Evolutionary conservation across 2,113 vertebrate species (phyloP), one percentile per base, ranked within the genome.

Genomic region (Pituophis catenifer): DNA sequence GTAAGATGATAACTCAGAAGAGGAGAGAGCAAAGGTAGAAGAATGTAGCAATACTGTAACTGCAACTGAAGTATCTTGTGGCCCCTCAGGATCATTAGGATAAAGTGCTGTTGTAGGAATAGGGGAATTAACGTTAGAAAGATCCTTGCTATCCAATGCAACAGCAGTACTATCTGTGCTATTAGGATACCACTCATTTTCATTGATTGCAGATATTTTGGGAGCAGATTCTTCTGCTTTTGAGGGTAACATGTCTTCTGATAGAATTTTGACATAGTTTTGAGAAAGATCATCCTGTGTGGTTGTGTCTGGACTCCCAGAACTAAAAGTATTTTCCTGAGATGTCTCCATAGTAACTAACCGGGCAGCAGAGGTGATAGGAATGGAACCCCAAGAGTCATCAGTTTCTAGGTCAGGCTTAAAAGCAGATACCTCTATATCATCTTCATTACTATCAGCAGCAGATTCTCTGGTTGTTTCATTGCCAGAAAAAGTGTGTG

Each of bases 11-110:
- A 95, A 97, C 96, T 98, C 98, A 75, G 97, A 96, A 23, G 97
- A 97, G 75, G 98, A 97, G 95, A 96, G 96, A 90, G 97, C 95
- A 95, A 98, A 96, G 62, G 98, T 97, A 90, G 97, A 96, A 94
- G 96, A 97, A 94, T 91, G 94, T 85, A 96, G 96, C 94, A 96
- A 97, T 92, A 97, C 97, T 95, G 95, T 52, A 94, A 98, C 97
- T 93, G 86, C 95, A 95, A 94, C 93, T 62, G 95, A 95, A 92
- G 97, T 90, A 13, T 93, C 94, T 89, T 85, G 96, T 15, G 95
- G 95, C 93, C 94, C 93, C 90, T 95, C 65, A 13, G 95, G 95
- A 65, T 89, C 97, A 89, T 93, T 91, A 59, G 97, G 94, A 92
- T 96, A 94, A 8, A 97, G 93, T n/a, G 94, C 81, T 5, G 97